These are phyloP conservation scores for Scytalopus superciliaris DNA, from an alignment of 2,113 vertebrate species.

Conservation along the genomic window DNA sequence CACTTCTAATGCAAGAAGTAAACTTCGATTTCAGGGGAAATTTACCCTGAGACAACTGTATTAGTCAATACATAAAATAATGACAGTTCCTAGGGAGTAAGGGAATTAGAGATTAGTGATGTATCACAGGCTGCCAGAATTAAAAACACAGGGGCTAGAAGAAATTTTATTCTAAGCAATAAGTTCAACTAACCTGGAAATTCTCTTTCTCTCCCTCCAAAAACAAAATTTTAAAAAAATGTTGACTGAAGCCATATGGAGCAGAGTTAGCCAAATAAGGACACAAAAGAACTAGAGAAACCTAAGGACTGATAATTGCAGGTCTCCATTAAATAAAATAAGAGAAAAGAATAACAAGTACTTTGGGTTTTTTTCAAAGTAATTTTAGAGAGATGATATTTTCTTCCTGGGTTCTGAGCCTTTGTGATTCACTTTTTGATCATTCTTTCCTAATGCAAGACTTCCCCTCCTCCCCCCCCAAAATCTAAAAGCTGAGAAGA, in stretches of 20 bases:
- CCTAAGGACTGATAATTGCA: background rate
- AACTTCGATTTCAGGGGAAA: slow-evolving; percentile 67
- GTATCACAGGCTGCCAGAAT: slow-evolving; percentile 55
- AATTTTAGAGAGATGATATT: background rate
- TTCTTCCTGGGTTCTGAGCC: background rate
- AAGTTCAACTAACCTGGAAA: slow-evolving; percentile 33
- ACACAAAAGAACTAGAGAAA: background rate
- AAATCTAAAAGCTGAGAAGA: background rate
- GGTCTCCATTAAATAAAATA: background rate
- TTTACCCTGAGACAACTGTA: slow-evolving; percentile 65
- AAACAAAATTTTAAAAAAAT: too few relatives aligned
- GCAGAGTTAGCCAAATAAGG: background rate
- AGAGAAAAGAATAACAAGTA: fast-evolving
- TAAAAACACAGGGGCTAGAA: slow-evolving; percentile 32
- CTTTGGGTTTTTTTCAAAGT: background rate
- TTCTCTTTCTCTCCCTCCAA: background rate
- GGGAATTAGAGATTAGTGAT: slow-evolving; percentile 64
- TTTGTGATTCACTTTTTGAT: background rate
- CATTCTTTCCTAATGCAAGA: background rate
- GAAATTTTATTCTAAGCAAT: slow-evolving; percentile 45
- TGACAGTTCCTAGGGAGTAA: slow-evolving; percentile 63
- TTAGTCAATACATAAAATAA: slow-evolving; percentile 69
- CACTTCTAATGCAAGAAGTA: slow-evolving; percentile 53
- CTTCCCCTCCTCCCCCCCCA: background rate
- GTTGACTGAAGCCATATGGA: background rate